Conservation (phyloP, 1,140 invertebrate genomes). For the Aleiodes sp. region DNA sequence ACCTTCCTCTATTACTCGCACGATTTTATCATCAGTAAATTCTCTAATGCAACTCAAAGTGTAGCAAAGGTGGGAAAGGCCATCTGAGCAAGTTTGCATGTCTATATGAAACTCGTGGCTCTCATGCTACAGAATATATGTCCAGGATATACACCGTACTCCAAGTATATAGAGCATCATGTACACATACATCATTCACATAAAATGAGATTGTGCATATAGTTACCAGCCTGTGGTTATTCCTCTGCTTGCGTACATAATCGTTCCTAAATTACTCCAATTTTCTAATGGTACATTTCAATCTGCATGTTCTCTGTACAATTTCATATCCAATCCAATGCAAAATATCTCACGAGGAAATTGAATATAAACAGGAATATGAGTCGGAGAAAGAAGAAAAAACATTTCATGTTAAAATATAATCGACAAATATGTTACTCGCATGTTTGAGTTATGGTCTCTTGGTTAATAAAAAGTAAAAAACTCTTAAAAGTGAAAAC, state of each 20-base stretch:
- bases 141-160: neutral
- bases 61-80: neutral
- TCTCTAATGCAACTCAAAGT: too few relatives aligned
- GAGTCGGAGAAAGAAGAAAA: too few relatives aligned
- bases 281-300: neutral
- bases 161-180: neutral
- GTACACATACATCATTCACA: neutral
- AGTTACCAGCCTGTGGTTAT: neutral
- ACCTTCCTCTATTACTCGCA: neutral
- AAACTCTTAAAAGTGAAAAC: too few relatives aligned
- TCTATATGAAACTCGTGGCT: neutral
- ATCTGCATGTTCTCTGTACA: neutral
- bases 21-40: too few relatives aligned
- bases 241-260: neutral
- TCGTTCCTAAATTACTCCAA: conserved; percentile 1
- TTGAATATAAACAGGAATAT: too few relatives aligned
- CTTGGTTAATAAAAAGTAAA: too few relatives aligned
- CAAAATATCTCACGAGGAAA: too few relatives aligned
- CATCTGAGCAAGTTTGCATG: conserved; percentile 1
- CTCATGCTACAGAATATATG: neutral
- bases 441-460: too few relatives aligned
- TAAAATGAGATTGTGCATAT: neutral
- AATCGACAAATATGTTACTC: too few relatives aligned
- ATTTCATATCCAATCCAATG: neutral
- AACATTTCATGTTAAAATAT: too few relatives aligned